A percentile compares a stretch with the other conserved stretches of the same genome.
Evolutionary conservation across 2,797 vertebrate species (phyloP).

Genomic region (Liasis olivaceus): DNA sequence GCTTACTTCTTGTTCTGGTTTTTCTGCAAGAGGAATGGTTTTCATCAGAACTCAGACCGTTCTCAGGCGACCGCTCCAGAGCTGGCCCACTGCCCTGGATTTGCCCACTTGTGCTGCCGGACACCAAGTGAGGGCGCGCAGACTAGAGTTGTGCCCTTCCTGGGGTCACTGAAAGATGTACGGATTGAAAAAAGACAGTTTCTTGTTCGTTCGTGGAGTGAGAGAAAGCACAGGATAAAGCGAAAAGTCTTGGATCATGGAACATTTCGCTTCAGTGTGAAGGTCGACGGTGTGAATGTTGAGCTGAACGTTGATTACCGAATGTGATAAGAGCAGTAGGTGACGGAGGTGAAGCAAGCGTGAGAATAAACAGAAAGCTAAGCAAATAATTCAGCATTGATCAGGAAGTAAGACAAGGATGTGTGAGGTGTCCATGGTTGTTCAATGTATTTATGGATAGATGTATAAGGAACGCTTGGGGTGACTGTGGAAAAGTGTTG

Average conservation of each 20-base stretch:
- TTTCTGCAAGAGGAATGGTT: not conserved
- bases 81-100: not conserved
- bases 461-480: not conserved
- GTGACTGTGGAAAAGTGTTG: too few species aligned
- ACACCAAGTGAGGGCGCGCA: not conserved
- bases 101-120: too few species aligned
- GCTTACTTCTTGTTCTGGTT: not conserved
- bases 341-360: not conserved
- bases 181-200: not conserved
- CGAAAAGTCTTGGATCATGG: not conserved
- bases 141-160: fast-evolving
- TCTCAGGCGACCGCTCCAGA: fast-evolving
- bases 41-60: not conserved
- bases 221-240: not conserved
- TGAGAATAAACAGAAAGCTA: not conserved
- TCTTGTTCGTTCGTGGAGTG: not conserved
- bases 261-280: not conserved
- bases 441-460: not conserved
- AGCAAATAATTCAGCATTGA: not conserved
- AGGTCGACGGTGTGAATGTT: not conserved
- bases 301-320: not conserved
- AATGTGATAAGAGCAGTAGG: not conserved
- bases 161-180: not conserved
- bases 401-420: not conserved
- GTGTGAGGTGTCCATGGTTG: not conserved